Evolutionary conservation across 2,797 vertebrate genomes (phyloP).

Genomic region (Scleropages formosus): DNA sequence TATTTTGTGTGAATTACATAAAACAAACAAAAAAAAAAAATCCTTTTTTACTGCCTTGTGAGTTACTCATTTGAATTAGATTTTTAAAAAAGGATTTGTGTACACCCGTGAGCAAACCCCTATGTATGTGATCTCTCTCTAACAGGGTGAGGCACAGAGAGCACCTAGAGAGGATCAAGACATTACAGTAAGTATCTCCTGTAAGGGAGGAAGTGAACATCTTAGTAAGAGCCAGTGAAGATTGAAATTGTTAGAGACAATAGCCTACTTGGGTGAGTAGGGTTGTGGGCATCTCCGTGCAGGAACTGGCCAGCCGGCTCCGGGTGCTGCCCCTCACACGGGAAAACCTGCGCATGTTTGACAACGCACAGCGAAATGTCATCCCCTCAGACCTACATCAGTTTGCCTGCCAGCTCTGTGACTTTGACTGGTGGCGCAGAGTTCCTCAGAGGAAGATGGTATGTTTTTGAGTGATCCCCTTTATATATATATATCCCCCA

Average conservation of each 20-base stretch:
- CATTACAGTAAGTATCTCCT: conserved; percentile 55
- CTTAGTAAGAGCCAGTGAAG: neutral
- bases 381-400: conserved; percentile 59
- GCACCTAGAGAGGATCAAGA: conserved; percentile 51
- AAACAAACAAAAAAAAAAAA: too few relatives aligned
- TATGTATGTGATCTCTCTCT: conserved; percentile 9
- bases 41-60: too few relatives aligned
- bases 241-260: neutral
- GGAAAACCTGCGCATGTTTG: conserved; percentile 68
- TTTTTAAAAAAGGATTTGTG: neutral
- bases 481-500: neutral
- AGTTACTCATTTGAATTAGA: too few relatives aligned
- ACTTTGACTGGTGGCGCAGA: conserved; percentile 70
- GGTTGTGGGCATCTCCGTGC: conserved; percentile 25
- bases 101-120: neutral
- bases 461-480: neutral
- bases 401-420: conserved; percentile 68
- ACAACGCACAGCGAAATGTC: conserved; percentile 59
- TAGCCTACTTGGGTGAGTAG: neutral
- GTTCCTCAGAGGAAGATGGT: conserved; percentile 73
- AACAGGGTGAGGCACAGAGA: conserved; percentile 41
- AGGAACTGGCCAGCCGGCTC: conserved; percentile 56
- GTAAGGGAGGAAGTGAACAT: neutral
- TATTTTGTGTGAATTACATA: too few relatives aligned
- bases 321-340: conserved; percentile 57